These are phyloP conservation scores for Pogona vitticeps DNA, from an alignment of 2,113 vertebrate species.

Conservation along the genomic window DNA sequence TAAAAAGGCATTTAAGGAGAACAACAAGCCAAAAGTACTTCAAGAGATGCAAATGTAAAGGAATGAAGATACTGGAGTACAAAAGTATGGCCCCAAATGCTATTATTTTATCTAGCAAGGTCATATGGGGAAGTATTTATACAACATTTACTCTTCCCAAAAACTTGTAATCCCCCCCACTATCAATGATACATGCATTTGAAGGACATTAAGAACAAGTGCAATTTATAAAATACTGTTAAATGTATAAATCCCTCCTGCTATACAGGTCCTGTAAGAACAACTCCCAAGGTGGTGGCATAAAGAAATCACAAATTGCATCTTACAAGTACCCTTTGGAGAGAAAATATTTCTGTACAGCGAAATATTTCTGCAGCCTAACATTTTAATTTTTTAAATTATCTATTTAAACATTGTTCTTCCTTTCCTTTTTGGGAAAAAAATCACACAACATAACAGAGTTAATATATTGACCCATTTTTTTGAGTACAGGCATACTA, in stretches of 20 bases:
- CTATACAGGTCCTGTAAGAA: slow-evolving; percentile 62
- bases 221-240: slow-evolving; percentile 78
- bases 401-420: slow-evolving; percentile 13
- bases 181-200: slow-evolving; percentile 78
- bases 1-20: slow-evolving; percentile 45
- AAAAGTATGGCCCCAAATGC: slow-evolving; percentile 75
- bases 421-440: slow-evolving; percentile 43
- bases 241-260: slow-evolving; percentile 68
- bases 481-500: neutral
- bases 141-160: slow-evolving; percentile 65
- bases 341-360: slow-evolving; percentile 26
- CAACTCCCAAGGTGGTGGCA: slow-evolving; percentile 56
- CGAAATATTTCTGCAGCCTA: slow-evolving; percentile 20
- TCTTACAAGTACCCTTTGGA: slow-evolving; percentile 45
- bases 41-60: slow-evolving; percentile 66
- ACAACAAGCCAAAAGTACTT: slow-evolving; percentile 52
- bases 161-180: slow-evolving; percentile 69
- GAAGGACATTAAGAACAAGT: slow-evolving; percentile 77
- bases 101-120: slow-evolving; percentile 79
- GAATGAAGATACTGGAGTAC: slow-evolving; percentile 72
- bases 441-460: neutral
- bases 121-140: slow-evolving; percentile 70
- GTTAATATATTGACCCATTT: neutral
- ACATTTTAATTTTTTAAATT: slow-evolving; percentile 22
- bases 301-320: slow-evolving; percentile 50